phyloP scores from a whole-genome alignment of 1,140 invertebrate species.

The Diprion similis region DNA sequence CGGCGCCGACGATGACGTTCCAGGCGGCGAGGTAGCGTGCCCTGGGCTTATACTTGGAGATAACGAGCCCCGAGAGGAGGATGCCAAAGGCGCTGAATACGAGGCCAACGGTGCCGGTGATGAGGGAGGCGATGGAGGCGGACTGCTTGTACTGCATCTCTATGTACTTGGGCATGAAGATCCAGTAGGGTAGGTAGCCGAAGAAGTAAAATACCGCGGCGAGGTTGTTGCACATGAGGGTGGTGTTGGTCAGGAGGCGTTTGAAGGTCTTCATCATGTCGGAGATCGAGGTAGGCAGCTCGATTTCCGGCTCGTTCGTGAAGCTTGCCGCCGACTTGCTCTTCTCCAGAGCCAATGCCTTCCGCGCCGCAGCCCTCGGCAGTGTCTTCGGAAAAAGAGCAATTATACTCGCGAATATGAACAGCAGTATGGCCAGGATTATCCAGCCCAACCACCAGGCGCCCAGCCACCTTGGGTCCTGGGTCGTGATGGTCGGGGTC shows the following conservation, averaged over 20 bases:
- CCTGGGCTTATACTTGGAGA: conserved; percentile 73
- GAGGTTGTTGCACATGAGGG: conserved; percentile 73
- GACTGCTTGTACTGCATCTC: conserved; percentile 78
- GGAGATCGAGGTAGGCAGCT: conserved; percentile 58
- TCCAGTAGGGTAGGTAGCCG: conserved; percentile 77
- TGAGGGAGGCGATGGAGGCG: conserved; percentile 71
- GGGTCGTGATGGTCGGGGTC: conserved; percentile 71
- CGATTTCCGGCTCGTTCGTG: conserved; percentile 46
- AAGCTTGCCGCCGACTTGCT: conserved; percentile 51
- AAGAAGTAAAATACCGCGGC: conserved; percentile 74
- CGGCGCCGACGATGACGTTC: conserved; percentile 74
- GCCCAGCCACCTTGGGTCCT: conserved; percentile 77
- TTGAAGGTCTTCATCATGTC: conserved; percentile 72
- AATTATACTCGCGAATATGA: conserved; percentile 69
- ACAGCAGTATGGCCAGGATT: conserved; percentile 69
- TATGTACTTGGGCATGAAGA: conserved; percentile 80
- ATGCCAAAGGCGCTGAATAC: conserved; percentile 77
- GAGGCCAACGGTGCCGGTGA: conserved; percentile 75
- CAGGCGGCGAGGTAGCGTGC: conserved; percentile 74
- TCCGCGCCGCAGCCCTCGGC: conserved; percentile 66
- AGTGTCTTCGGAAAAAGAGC: conserved; percentile 72
- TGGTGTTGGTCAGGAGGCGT: conserved; percentile 68
- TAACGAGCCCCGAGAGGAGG: conserved; percentile 71
- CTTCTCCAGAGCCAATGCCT: conserved; percentile 56
- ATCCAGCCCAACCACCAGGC: conserved; percentile 85